Conservation (phyloP, 2,888 invertebrate species). For the Sinohyriopsis cumingii region DNA sequence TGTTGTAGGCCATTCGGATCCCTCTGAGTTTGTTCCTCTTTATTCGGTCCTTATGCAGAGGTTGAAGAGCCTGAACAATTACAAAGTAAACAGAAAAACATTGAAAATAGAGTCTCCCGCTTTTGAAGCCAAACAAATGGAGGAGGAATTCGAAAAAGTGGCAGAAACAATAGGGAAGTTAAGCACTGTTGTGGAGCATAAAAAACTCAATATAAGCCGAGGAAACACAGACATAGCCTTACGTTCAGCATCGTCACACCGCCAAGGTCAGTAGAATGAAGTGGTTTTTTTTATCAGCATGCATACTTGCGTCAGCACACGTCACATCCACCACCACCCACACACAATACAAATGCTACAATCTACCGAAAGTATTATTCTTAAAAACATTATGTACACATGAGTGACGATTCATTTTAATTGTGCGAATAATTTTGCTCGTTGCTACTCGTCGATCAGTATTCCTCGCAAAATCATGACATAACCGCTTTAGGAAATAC, state of each 20-base stretch:
- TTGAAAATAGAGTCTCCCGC: slow-evolving; percentile 37
- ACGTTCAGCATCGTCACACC: slow-evolving; percentile 25
- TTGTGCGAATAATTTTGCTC: too few species aligned
- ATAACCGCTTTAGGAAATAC: too few species aligned
- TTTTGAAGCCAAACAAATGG: slow-evolving; percentile 36
- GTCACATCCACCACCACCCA: too few species aligned
- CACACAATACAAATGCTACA: too few species aligned
- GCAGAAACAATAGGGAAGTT: slow-evolving; percentile 29
- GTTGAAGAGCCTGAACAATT: slow-evolving; percentile 28
- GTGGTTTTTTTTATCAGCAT: too few species aligned
- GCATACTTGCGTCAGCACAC: too few species aligned
- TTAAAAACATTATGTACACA: too few species aligned
- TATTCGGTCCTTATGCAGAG: slow-evolving; percentile 34
- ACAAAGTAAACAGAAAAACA: slow-evolving; percentile 34
- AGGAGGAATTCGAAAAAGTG: slow-evolving; percentile 23
- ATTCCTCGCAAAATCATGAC: too few species aligned
- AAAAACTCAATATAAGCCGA: slow-evolving; percentile 31
- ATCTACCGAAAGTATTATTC: too few species aligned
- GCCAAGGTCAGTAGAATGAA: slow-evolving; percentile 4
- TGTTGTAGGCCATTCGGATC: slow-evolving; percentile 40
- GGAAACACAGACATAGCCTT: slow-evolving; percentile 37
- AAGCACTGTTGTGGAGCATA: slow-evolving; percentile 27
- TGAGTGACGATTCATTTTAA: too few species aligned
- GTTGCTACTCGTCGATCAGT: too few species aligned
- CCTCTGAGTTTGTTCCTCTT: slow-evolving; percentile 45